These are phyloP conservation scores for Anoura caudifer DNA, from an alignment of 2,113 vertebrate genomes.

Conservation along the genomic window DNA sequence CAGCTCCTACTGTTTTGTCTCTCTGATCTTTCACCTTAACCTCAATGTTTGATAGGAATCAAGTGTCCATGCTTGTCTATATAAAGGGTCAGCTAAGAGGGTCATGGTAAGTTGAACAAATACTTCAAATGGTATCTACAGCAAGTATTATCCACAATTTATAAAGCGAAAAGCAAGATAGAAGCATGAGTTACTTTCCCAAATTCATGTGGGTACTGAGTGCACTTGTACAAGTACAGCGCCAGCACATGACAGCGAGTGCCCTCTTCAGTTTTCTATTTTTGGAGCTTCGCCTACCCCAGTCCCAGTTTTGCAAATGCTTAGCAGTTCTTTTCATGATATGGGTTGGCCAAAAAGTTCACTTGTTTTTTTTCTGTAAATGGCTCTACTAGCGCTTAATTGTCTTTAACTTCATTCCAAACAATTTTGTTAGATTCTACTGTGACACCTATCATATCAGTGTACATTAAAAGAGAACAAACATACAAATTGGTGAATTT, in stretches of 20 bases:
- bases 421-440: too few species aligned
- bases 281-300: background rate
- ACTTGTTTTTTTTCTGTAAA: too few species aligned
- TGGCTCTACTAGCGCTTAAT: too few species aligned
- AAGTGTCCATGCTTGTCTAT: background rate
- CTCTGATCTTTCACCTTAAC: slow-evolving; percentile 11
- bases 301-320: background rate
- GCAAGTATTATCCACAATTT: background rate
- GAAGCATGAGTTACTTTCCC: background rate
- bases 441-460: too few species aligned
- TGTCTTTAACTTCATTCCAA: too few species aligned
- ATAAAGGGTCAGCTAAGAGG: background rate
- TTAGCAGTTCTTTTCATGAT: background rate
- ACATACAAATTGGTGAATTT: too few species aligned
- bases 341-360: too few species aligned
- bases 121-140: background rate
- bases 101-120: background rate
- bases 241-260: background rate
- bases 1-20: background rate
- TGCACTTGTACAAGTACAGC: background rate
- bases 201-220: background rate
- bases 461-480: too few species aligned
- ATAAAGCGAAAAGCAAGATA: background rate
- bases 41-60: background rate
- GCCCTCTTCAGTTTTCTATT: background rate